Base-by-base conservation (phyloP, 2,113 vertebrate genomes). In the Engystomops pustulosus region DNA sequence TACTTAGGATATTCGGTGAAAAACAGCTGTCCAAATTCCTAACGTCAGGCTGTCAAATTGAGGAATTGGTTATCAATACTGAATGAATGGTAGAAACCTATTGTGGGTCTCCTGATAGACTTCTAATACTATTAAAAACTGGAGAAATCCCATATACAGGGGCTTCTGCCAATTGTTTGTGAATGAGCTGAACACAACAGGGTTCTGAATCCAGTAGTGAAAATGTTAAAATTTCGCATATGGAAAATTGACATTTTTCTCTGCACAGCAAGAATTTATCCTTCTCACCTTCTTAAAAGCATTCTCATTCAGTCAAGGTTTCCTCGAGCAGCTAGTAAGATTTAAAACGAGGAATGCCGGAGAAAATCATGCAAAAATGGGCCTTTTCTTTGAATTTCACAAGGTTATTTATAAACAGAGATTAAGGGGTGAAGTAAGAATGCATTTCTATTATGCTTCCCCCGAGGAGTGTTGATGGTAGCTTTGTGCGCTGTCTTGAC, bases 241-340 rank as follows among this genome's bases (percentile, higher is more conserved):
- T 58, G 44, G 60, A 68, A 77, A 74, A 67, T 51, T 68, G 72
- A 67, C 74, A 84, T 84, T 84, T 77, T 84, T 84, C 45, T 84
- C 58, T 55, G 71, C 82, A 78, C 74, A 84, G 74, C 45, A 84
- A 69, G 82, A 69, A 84, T 78, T 77, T 60, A 76, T 77, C 82
- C 72, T 72, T 72, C 80, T 84, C 71, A 77, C 72, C 71, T 84
- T 55, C 30, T 68, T 84, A 84, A 84, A 84, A 84, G 82, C 82
- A 77, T 77, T 70, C 60, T 78, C 32, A 69, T 84, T 84, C 72
- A 77, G 82, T 84, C 82, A 84, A 84, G 82, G 62, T 55, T 84
- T 84, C 62, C 12, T 84, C 47, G 11, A 62, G n/a, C 53, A 65
- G 70, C 18, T 12, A 77, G 49, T 27, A 51, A 77, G 81, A 83